Conservation (phyloP, 2,797 vertebrate species). For the Pristis pectinata region DNA sequence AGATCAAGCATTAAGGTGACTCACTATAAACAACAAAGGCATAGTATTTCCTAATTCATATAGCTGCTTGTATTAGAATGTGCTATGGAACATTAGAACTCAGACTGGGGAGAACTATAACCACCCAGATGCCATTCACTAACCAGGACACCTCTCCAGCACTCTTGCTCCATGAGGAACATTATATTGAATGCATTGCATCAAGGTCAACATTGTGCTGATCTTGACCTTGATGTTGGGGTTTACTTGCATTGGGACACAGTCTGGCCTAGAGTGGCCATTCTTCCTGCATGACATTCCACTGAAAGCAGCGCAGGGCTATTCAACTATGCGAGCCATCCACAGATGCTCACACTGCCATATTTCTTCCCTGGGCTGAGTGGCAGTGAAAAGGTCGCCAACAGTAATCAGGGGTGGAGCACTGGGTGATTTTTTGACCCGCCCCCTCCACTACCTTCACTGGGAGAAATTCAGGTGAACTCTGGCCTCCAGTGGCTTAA, state of each 20-base stretch:
- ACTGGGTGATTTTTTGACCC: neutral
- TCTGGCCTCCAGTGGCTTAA: neutral
- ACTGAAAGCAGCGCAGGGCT: neutral
- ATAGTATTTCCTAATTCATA: too few relatives aligned
- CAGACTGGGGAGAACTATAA: too few relatives aligned
- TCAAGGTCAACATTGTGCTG: neutral
- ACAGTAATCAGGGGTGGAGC: neutral
- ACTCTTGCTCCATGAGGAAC: neutral
- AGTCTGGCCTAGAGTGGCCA: too few relatives aligned
- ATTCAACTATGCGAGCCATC: neutral
- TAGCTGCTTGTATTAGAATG: neutral
- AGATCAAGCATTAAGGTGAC: neutral
- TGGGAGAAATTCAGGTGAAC: neutral
- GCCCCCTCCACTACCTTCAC: neutral
- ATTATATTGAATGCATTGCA: neutral
- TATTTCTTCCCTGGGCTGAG: too few relatives aligned
- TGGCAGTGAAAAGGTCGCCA: neutral
- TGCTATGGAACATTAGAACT: neutral
- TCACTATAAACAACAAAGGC: neutral
- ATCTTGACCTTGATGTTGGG: neutral
- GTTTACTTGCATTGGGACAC: neutral
- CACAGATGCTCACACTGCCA: neutral
- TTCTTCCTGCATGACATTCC: neutral
- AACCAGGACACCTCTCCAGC: too few relatives aligned
- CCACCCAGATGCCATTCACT: neutral